Base-by-base conservation (phyloP, 2,888 invertebrate species). In the Acanthosepion pharaonis region DNA sequence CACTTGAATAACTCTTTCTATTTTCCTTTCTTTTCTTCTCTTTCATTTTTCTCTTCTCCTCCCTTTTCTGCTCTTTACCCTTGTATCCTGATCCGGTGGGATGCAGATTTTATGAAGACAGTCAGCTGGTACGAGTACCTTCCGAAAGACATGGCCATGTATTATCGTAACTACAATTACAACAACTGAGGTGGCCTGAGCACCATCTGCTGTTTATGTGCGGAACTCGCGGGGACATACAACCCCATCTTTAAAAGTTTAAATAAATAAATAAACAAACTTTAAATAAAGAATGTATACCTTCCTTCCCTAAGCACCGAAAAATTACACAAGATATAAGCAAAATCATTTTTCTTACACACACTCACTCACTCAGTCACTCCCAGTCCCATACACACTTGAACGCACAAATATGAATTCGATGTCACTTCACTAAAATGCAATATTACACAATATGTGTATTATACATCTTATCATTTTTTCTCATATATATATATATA, bases 91-190 rank as follows among this genome's bases (percentile, higher is more conserved):
- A 25, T 5, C 28, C 78, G 78, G n/a, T 11, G n/a, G 51, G 48
- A n/a, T 51, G 49, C 92, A 93, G 92, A 53, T 93, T 93, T 51
- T 49, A 93, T 93, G 92, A 93, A 93, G 92, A 51, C 92, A 51
- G 92, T 93, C 48, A 93, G 92, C n/a, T 93, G 92, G 92, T 93
- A 93, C 28, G 92, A 93, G 18, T 93, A 93, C 92, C 92, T 93
- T 5, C 92, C 92, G 5, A 49, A 48, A 93, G 92, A 93, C n/a
- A 93, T 93, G 92, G 92, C 92, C 20, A 48, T 93, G 92, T 51
- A 93, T 51, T 93, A 93, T 53, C 92, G 92, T 28, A 93, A 93
- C 42, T 78, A 78, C 78, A 78, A 78, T 78, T 78, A 78, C 78
- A 78, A 78, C 78, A 78, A 78, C 33, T 78, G n/a, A 78, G 78